Percentiles rank a stretch among this genome's conserved stretches.
phyloP scores from a whole-genome alignment of 2,797 vertebrate genomes.

The Gadopsis marmoratus region DNA sequence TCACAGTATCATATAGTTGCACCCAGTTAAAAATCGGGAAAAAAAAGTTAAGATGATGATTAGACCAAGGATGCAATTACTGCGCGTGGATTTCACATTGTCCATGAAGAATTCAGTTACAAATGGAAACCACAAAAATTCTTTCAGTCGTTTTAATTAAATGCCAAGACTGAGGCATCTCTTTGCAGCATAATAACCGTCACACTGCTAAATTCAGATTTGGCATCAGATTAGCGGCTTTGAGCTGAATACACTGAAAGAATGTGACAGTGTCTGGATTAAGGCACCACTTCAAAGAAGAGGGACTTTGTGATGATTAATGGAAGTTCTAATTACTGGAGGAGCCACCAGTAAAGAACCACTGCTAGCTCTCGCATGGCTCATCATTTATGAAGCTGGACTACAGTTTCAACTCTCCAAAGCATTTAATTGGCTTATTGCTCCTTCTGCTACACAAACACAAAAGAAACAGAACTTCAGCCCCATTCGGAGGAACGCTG shows the following conservation, averaged over 20 bases:
- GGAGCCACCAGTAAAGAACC: slow-evolving; percentile 72
- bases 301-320: slow-evolving; percentile 82
- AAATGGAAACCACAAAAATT: slow-evolving; percentile 52
- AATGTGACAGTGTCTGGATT: slow-evolving; percentile 81
- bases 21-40: slow-evolving; percentile 20
- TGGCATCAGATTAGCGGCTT: slow-evolving; percentile 76
- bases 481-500: slow-evolving; percentile 43
- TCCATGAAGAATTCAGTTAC: slow-evolving; percentile 25
- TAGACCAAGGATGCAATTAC: slow-evolving; percentile 32
- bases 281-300: slow-evolving; percentile 78
- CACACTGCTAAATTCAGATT: slow-evolving; percentile 72
- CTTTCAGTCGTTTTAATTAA: slow-evolving; percentile 71
- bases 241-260: slow-evolving; percentile 71
- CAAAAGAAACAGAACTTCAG: slow-evolving; percentile 55
- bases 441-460: slow-evolving; percentile 62
- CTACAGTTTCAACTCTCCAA: slow-evolving; percentile 72
- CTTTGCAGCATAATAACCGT: slow-evolving; percentile 66
- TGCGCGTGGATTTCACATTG: slow-evolving; percentile 28
- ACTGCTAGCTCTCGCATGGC: slow-evolving; percentile 54
- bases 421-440: slow-evolving; percentile 79
- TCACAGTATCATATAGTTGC: slow-evolving; percentile 7
- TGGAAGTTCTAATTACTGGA: slow-evolving; percentile 81
- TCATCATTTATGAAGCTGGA: slow-evolving; percentile 80
- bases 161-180: slow-evolving; percentile 60
- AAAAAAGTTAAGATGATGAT: slow-evolving; percentile 34